A percentile compares a stretch with the other conserved stretches of the same genome.
phyloP scores from a whole-genome alignment of 2,888 invertebrate genomes.

The Chrysolina americana region DNA sequence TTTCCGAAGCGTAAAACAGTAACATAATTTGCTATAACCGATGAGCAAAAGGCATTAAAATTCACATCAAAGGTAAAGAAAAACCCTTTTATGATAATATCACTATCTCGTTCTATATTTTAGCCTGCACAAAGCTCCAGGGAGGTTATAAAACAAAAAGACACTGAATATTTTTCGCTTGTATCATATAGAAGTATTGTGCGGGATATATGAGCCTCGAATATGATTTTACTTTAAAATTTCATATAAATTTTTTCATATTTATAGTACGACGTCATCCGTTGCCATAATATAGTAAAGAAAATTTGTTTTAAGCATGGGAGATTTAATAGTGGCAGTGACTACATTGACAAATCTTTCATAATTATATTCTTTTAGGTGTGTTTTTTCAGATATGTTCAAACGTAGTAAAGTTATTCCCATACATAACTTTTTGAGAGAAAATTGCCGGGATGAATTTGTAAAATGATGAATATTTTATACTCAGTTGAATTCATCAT shows the following conservation, averaged over 20 bases:
- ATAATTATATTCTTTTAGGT: too few species aligned
- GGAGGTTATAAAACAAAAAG: slow-evolving; percentile 47
- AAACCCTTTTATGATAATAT: slow-evolving; percentile 51
- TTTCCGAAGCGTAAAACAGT: slow-evolving; percentile 42
- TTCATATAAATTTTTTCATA: slow-evolving; percentile 20
- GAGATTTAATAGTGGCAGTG: too few species aligned
- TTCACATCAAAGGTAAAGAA: slow-evolving; percentile 54
- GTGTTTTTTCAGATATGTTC: too few species aligned
- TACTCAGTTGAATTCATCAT: too few species aligned
- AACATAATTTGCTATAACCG: slow-evolving; percentile 51
- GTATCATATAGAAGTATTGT: slow-evolving; percentile 47
- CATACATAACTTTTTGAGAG: too few species aligned
- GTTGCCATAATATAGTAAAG: neutral
- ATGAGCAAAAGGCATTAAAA: slow-evolving; percentile 53
- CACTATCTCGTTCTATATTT: slow-evolving; percentile 49
- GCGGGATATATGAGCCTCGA: slow-evolving; percentile 41
- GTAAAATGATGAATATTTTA: too few species aligned
- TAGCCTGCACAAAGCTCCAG: slow-evolving; percentile 44
- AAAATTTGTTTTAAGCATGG: too few species aligned
- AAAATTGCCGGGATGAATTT: too few species aligned
- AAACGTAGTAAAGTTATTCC: too few species aligned
- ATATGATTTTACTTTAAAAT: slow-evolving; percentile 36
- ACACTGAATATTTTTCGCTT: slow-evolving; percentile 48
- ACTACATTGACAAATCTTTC: too few species aligned
- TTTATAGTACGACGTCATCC: neutral